A percentile compares a stretch with the other conserved stretches of the same genome.
These are phyloP conservation scores for Cladorhizidae sp. DNA, from an alignment of 37 sponge, comb jelly and placozoan genomes.

Conservation along the genomic window DNA sequence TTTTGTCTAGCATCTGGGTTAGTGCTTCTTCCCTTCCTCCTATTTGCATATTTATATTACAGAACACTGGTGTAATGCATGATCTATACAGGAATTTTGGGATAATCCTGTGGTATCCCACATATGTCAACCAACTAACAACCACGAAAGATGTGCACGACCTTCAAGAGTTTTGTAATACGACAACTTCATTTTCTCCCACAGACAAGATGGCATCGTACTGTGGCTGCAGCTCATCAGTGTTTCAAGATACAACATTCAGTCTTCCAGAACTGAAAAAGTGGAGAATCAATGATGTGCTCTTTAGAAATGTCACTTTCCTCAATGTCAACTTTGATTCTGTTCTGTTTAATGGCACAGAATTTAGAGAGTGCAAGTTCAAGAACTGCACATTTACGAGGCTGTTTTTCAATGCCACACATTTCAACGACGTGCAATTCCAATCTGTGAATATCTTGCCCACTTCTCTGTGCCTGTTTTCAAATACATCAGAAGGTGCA, in stretches of 20 bases:
- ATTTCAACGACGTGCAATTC: not conserved
- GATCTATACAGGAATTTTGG: slow-evolving; percentile 56
- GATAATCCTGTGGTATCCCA: slow-evolving; percentile 68
- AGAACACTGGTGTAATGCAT: too few relatives aligned
- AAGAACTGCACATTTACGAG: not conserved
- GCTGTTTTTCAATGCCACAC: not conserved
- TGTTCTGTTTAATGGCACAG: not conserved
- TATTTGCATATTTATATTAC: not conserved
- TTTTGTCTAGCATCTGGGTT: slow-evolving; percentile 72
- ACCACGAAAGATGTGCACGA: not conserved
- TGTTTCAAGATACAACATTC: slow-evolving; percentile 4
- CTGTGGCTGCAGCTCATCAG: slow-evolving; percentile 32
- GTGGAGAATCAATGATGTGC: slow-evolving; percentile 8
- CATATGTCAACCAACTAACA: slow-evolving; percentile 56
- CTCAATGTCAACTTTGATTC: not conserved
- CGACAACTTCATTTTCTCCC: not conserved
- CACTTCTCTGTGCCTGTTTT: not conserved
- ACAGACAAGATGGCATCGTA: not conserved
- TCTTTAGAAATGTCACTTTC: slow-evolving; percentile 26
- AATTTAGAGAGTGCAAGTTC: slow-evolving; percentile 16
- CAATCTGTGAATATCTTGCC: not conserved
- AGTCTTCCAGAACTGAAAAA: not conserved
- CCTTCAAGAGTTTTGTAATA: slow-evolving; percentile 18
- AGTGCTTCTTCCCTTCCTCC: slow-evolving; percentile 9
- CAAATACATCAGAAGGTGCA: too few relatives aligned